Evolutionary conservation across 2,888 invertebrate genomes (phyloP).

Genomic region (Adineta ricciae): DNA sequence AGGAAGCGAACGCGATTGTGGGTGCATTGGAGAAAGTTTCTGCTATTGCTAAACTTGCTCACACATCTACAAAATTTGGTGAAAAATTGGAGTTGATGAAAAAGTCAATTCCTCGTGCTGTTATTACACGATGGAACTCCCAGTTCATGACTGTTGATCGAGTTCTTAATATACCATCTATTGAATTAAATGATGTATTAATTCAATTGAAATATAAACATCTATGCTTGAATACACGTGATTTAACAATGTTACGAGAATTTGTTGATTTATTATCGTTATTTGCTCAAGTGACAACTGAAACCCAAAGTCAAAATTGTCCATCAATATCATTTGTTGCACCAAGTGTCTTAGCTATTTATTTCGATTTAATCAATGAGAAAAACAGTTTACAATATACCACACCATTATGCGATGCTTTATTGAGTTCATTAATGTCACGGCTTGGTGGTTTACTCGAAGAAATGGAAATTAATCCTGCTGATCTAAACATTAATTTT

Average conservation of each 20-base stretch:
- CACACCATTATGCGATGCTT: neutral
- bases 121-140: neutral
- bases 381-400: neutral
- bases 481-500: neutral
- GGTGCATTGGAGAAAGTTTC: neutral
- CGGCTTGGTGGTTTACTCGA: neutral
- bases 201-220: neutral
- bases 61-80: neutral
- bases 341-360: neutral
- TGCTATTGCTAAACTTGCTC: neutral
- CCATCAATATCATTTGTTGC: neutral
- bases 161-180: neutral
- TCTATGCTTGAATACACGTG: neutral
- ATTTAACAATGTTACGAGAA: neutral
- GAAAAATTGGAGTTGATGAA: neutral
- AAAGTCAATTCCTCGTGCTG: neutral
- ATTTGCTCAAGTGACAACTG: neutral
- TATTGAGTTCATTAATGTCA: too few relatives aligned
- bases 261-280: neutral
- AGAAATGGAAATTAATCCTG: neutral
- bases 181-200: neutral
- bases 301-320: neutral
- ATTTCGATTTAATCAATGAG: neutral
- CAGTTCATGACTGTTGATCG: neutral
- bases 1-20: neutral